These are phyloP conservation scores for Glaucidium brasilianum DNA, from an alignment of 2,113 vertebrate genomes.

Conservation along the genomic window DNA sequence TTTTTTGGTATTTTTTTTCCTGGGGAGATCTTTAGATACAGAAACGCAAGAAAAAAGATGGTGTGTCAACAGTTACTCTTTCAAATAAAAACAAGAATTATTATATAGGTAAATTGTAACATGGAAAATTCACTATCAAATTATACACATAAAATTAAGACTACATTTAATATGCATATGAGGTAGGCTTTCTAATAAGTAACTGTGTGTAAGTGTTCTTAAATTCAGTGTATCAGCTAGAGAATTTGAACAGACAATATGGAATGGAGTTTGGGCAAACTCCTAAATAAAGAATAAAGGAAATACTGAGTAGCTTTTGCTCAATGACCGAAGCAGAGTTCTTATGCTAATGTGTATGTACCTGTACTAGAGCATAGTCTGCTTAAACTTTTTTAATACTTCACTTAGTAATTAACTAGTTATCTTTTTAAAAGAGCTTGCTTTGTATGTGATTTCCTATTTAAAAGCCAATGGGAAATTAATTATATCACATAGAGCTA, in stretches of 20 bases:
- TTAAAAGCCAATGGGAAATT: neutral
- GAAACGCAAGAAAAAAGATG: neutral
- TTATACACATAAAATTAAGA: neutral
- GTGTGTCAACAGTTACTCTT: neutral
- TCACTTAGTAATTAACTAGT: neutral
- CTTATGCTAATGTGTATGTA: neutral
- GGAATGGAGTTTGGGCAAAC: neutral
- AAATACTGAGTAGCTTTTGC: neutral
- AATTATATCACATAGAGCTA: neutral
- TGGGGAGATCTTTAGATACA: neutral
- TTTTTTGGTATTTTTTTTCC: neutral
- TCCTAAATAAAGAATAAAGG: neutral
- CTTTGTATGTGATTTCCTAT: neutral
- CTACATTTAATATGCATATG: neutral
- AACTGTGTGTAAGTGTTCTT: neutral
- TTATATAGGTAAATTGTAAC: neutral
- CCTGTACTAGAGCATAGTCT: neutral
- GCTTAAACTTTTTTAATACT: neutral
- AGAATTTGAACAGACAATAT: neutral
- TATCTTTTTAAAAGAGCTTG: neutral
- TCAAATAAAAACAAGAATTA: neutral
- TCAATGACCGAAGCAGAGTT: neutral
- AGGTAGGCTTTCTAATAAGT: neutral
- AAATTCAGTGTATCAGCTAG: neutral
- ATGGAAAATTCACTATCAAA: neutral